These are phyloP conservation scores for Fabriciana adippe DNA, from an alignment of 2,888 invertebrate genomes.

Conservation along the genomic window DNA sequence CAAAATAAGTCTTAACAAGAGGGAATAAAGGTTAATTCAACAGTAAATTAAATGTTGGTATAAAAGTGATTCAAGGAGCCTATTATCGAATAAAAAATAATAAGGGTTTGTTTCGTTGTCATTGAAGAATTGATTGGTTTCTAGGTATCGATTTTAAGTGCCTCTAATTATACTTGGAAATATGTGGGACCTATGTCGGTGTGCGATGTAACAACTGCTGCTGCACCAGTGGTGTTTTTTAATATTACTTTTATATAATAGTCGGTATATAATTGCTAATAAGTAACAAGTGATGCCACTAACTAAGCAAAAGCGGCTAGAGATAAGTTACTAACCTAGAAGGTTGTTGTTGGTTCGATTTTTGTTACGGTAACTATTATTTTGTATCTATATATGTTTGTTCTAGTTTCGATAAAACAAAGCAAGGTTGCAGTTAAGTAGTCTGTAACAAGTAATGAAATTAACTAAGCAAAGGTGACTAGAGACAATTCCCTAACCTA, in stretches of 20 bases:
- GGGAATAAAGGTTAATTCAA: constrained; percentile 31
- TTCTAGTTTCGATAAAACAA: no score
- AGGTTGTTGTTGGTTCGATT: no score
- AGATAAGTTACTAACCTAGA: no score
- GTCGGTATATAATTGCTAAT: not conserved
- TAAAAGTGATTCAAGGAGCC: constrained; percentile 48
- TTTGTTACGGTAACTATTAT: no score
- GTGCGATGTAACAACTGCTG: not conserved
- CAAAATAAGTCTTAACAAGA: constrained; percentile 42
- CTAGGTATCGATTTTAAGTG: constrained; percentile 60
- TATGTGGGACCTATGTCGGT: constrained; percentile 35
- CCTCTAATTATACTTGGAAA: constrained; percentile 57
- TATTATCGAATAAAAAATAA: constrained; percentile 58
- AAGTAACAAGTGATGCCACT: no score
- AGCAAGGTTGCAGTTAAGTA: no score
- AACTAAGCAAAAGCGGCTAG: no score
- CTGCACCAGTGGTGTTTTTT: constrained; percentile 12
- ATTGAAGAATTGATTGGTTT: constrained; percentile 64
- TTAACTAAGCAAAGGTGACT: no score
- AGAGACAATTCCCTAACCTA: no score
- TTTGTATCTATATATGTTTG: no score
- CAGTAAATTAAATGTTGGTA: constrained; percentile 30
- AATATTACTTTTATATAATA: not conserved
- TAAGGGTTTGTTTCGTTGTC: constrained; percentile 53
- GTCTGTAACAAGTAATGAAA: no score